phyloP scores from a whole-genome alignment of 35 echinoderm and acorn worm species.

The Hemicentrotus pulcherrimus region DNA sequence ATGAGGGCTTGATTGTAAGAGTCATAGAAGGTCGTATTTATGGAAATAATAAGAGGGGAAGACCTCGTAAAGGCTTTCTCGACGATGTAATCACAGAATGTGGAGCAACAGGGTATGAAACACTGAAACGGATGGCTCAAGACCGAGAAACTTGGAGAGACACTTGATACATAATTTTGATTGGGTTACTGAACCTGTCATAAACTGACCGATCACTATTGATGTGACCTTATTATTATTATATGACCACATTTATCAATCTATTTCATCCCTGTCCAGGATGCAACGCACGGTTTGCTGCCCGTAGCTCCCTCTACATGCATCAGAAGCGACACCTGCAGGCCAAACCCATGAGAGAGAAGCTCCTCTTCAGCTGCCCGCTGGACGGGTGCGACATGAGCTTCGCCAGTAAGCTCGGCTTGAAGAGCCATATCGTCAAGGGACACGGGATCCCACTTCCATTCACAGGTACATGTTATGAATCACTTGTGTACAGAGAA shows the following conservation, averaged over 20 bases:
- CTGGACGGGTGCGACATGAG: constrained; percentile 79
- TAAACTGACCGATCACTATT: too few species aligned
- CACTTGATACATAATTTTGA: too few species aligned
- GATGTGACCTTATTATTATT: not conserved
- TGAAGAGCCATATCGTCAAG: constrained; percentile 96
- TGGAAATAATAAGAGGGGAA: too few species aligned
- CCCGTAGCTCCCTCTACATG: constrained; percentile 89
- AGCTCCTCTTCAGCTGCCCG: constrained; percentile 82
- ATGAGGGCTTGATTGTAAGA: too few species aligned
- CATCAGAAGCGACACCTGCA: constrained; percentile 89
- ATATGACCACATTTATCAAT: not conserved
- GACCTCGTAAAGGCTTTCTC: too few species aligned
- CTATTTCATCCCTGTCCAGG: constrained; percentile 46
- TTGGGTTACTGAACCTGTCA: too few species aligned
- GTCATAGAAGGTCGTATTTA: too few species aligned
- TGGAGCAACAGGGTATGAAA: too few species aligned
- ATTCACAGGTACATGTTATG: constrained; percentile 35
- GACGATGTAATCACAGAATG: too few species aligned
- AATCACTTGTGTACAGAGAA: too few species aligned
- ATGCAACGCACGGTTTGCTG: constrained; percentile 89
- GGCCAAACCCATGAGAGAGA: constrained; percentile 68
- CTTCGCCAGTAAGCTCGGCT: constrained; percentile 76
- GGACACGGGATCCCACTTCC: constrained; percentile 78
- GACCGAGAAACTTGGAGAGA: too few species aligned
- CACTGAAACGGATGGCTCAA: too few species aligned